A percentile compares a stretch with the other conserved stretches of the same genome.
These are phyloP conservation scores for Morpho deidamia DNA, from an alignment of 2,888 invertebrate species.

Conservation along the genomic window DNA sequence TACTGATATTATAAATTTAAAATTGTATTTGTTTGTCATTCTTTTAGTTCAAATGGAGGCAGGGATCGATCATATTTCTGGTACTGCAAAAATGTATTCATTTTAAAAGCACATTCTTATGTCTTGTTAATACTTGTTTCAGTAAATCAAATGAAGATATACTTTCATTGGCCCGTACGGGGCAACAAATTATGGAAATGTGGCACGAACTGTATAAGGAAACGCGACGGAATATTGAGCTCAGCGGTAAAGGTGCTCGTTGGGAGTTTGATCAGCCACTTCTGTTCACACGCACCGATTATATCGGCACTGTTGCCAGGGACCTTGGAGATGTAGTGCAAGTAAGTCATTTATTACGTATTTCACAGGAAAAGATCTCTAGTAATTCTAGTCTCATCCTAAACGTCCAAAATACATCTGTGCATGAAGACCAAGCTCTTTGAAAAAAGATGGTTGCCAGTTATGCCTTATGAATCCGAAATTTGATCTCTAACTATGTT, in stretches of 20 bases:
- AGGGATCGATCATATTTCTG: no score
- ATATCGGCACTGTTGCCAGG: slow-evolving; percentile 87
- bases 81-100: no score
- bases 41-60: no score
- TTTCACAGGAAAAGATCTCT: no score
- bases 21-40: no score
- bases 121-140: slow-evolving; percentile 1
- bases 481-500: no score
- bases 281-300: slow-evolving; percentile 91
- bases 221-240: slow-evolving; percentile 90
- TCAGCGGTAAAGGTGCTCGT: slow-evolving; percentile 89
- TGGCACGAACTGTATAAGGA: slow-evolving; percentile 88
- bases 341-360: slow-evolving; percentile 52
- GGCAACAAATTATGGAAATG: slow-evolving; percentile 82
- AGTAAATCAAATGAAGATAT: slow-evolving; percentile 77
- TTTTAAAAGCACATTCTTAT: no score
- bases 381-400: neutral
- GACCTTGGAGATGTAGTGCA: slow-evolving; percentile 89
- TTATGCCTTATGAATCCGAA: no score
- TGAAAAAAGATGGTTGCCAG: neutral
- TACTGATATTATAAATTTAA: no score
- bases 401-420: no score
- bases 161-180: slow-evolving; percentile 73
- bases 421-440: no score
- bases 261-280: slow-evolving; percentile 95